Evolutionary conservation across 2,888 invertebrate species (phyloP), one percentile per base, ranked within the genome.

Genomic region (Cataglyphis livida): DNA sequence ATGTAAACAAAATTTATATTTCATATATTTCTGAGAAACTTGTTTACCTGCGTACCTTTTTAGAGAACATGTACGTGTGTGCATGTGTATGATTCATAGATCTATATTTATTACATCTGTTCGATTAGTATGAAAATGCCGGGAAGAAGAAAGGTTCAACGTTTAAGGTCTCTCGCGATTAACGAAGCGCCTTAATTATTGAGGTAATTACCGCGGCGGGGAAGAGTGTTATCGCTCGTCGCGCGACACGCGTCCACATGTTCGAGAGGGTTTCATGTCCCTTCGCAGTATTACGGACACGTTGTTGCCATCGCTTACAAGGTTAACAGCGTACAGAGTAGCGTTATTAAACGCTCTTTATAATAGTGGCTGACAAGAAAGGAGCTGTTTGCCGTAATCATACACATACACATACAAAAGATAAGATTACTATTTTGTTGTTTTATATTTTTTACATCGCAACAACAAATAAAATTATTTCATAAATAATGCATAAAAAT

Each of bases 131-230:
- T 38, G 18, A 3, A 21, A 32, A 15, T 35, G 15, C n/a, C n/a
- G 25, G 3, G 51, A 64, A 21, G 62, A 51, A 48, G 78, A 62
- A 68, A 64, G n/a, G 57, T 71, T 18, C 25, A 51, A 78, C 75
- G 84, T 83, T 82, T 85, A 83, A 81, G 83, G 68, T 73, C 79
- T 71, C 18, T n/a, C 18, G 32, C 81, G 83, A 84, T 88, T 81
- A 83, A 89, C 79, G 76, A 74, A 79, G 83, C 82, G 87, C 70
- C 79, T 85, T 81, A 85, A 88, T 85, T 88, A 88, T 88, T 85
- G 57, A 81, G 74, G 78, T 70, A 84, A 83, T 88, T 83, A 89
- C 87, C 83, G 79, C 82, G 79, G 76, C 81, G 78, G 83, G 70
- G 65, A 78, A 51, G 78, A 85, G 78, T 0, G 59, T 75, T 87